Evolutionary conservation across 2,888 invertebrate species (phyloP), one percentile per base, ranked within the genome.

Genomic region (Hirudinaria manillensis): DNA sequence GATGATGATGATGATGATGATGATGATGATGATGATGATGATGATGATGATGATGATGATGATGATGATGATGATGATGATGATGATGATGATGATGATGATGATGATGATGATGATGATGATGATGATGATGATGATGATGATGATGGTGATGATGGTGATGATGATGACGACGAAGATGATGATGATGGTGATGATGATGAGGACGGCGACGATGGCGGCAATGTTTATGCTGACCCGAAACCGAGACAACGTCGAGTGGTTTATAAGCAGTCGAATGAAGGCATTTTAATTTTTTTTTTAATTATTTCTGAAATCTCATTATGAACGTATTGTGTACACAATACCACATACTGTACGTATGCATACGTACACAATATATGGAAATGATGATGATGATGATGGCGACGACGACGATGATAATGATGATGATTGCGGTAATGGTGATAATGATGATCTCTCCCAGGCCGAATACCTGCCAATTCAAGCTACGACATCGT

Each of bases 371-470:
- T n/a, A n/a, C n/a, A n/a, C n/a, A n/a, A n/a, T n/a, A n/a, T n/a
- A n/a, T n/a, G n/a, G n/a, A n/a, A n/a, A n/a, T 68, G 75, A 74
- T 72, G 75, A 75, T 74, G 75, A 75, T 55, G 71, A 75, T 53
- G 75, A 75, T 36, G 72, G 74, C 27, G 75, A 75, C 29, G 75
- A 75, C 27, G 75, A 51, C 24, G 45, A 45, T 27, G 67, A 74
- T 38, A 45, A 74, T 45, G 71, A 71, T 56, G 72, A 72, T 72
- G 72, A 72, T 45, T 53, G 19, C 53, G 72, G 19, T 72, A 53
- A 51, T 72, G 72, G 53, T 72, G 72, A 72, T 72, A 53, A 72
- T 72, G 72, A 72, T 72, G 72, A 72, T 72, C 45, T 45, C 45
- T 45, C 45, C 13, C 38, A 45, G 45, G 45, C 10, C 45, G 16